These are phyloP conservation scores for Theristicus caerulescens DNA, from an alignment of 2,113 vertebrate genomes.

Conservation along the genomic window DNA sequence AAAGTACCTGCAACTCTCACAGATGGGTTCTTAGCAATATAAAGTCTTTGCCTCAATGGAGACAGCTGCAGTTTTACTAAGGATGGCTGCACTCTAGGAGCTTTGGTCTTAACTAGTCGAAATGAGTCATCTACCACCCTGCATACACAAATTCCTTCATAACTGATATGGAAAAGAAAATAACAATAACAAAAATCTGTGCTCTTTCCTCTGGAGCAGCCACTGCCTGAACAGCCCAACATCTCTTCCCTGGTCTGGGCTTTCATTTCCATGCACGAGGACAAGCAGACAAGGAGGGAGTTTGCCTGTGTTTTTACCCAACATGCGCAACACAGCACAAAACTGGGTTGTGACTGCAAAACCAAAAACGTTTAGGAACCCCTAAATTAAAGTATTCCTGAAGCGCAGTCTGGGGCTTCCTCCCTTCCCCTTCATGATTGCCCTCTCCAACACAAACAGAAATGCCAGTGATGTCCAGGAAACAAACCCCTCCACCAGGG, in stretches of 20 bases:
- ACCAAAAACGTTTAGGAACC: not conserved
- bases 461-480: not conserved
- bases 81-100: not conserved
- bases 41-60: not conserved
- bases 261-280: fast-evolving
- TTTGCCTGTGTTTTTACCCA: not conserved
- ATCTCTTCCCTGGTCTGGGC: not conserved
- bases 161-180: not conserved
- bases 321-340: not conserved
- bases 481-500: fast-evolving
- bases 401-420: not conserved
- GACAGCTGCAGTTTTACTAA: not conserved
- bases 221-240: not conserved
- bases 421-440: not conserved
- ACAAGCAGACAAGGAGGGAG: not conserved
- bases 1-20: not conserved
- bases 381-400: not conserved
- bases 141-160: not conserved
- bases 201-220: not conserved
- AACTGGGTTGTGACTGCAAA: not conserved
- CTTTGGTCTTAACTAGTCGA: not conserved
- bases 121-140: not conserved
- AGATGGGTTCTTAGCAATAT: not conserved
- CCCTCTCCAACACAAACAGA: not conserved
- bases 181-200: not conserved